These are phyloP conservation scores for Odontesthes bonariensis DNA, from an alignment of 2,113 vertebrate species.

Conservation along the genomic window DNA sequence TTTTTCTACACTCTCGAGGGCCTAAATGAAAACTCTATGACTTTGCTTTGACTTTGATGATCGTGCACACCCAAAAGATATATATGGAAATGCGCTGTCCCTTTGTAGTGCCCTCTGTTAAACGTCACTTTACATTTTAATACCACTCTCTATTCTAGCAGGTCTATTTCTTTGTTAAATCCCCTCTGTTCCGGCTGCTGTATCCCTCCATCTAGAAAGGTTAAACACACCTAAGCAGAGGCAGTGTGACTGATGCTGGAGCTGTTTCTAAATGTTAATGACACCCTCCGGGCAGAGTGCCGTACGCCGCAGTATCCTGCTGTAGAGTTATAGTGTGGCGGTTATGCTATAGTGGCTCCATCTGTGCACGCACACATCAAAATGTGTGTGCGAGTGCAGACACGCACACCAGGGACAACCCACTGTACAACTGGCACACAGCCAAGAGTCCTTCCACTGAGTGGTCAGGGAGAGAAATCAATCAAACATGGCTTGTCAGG, in stretches of 20 bases:
- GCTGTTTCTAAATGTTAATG: conserved; percentile 82
- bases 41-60: conserved; percentile 63
- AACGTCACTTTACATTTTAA: conserved; percentile 58
- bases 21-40: conserved; percentile 19
- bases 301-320: conserved; percentile 55
- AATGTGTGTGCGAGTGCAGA: conserved; percentile 20
- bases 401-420: conserved; percentile 45
- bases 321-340: conserved; percentile 64
- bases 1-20: neutral
- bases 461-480: conserved; percentile 76
- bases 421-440: conserved; percentile 73
- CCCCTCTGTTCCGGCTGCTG: conserved; percentile 63
- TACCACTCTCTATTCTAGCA: conserved; percentile 44
- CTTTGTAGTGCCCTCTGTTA: conserved; percentile 38
- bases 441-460: conserved; percentile 79
- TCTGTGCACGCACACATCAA: conserved; percentile 69
- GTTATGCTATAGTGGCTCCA: conserved; percentile 78
- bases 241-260: conserved; percentile 73
- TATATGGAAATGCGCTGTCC: conserved; percentile 44
- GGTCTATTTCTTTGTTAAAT: conserved; percentile 66
- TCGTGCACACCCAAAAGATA: conserved; percentile 22
- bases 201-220: conserved; percentile 71
- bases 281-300: conserved; percentile 72
- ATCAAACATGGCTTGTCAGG: conserved; percentile 79
- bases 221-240: conserved; percentile 81